A percentile compares a stretch with the other conserved stretches of the same genome.
Evolutionary conservation across 2,797 vertebrate species (phyloP).

Genomic region (Thalassophryne amazonica): DNA sequence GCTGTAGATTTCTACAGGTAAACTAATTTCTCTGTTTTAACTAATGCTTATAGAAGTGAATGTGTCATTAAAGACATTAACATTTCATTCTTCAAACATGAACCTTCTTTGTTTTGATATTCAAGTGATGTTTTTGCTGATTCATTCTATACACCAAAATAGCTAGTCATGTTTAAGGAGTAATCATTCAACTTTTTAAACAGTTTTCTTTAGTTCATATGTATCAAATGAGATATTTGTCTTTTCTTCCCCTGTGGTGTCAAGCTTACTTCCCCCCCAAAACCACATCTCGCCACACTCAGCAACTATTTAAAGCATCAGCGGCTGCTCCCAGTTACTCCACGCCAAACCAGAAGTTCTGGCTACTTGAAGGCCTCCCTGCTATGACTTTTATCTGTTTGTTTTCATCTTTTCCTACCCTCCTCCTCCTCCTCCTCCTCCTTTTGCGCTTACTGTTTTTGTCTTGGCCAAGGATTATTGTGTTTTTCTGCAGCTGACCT

Average conservation of each 20-base stretch:
- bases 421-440: constrained; percentile 19
- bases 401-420: constrained; percentile 50
- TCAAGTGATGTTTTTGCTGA: neutral
- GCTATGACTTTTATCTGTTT: constrained; percentile 49
- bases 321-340: constrained; percentile 51
- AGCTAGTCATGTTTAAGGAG: neutral
- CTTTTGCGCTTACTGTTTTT: constrained; percentile 26
- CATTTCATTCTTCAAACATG: neutral
- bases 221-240: constrained; percentile 32
- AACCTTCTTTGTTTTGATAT: neutral
- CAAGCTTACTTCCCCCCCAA: constrained; percentile 21
- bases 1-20: constrained; percentile 37
- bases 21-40: neutral
- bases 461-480: constrained; percentile 35
- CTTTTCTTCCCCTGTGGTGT: constrained; percentile 42
- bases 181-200: neutral
- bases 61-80: too few species aligned
- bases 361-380: constrained; percentile 27
- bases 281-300: constrained; percentile 53
- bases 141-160: neutral
- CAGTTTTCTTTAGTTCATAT: constrained; percentile 27
- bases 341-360: constrained; percentile 44
- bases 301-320: constrained; percentile 61
- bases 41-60: neutral
- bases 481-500: constrained; percentile 58